Evolutionary conservation across 2,888 invertebrate genomes (phyloP).

Genomic region (Creontiades dilutus): DNA sequence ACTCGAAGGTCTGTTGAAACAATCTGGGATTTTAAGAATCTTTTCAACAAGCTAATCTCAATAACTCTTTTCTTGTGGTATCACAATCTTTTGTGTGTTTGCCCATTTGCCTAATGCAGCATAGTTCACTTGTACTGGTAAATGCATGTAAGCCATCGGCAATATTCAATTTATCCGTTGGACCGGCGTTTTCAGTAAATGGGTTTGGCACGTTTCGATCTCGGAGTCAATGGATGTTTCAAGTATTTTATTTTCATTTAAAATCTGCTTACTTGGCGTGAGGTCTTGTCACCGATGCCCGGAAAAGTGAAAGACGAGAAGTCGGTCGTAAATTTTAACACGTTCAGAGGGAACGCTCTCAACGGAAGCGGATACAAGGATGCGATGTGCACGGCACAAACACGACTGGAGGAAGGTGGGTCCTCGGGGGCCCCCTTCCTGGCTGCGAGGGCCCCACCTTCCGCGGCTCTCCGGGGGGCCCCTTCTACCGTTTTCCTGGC

Average conservation of each 20-base stretch:
- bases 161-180: neutral
- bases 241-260: neutral
- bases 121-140: too few species aligned
- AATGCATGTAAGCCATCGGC: too few species aligned
- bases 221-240: neutral
- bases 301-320: neutral
- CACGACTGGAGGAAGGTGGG: constrained; percentile 57
- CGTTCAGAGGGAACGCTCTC: constrained; percentile 9
- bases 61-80: too few species aligned
- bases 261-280: constrained; percentile 19
- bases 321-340: neutral
- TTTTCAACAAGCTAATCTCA: too few species aligned
- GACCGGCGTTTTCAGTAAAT: neutral
- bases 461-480: neutral
- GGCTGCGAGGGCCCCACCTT: neutral
- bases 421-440: constrained; percentile 12
- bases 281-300: neutral
- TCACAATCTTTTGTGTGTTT: too few species aligned
- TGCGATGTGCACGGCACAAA: constrained; percentile 50
- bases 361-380: neutral
- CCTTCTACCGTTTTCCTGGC: constrained; percentile 8
- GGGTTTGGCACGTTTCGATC: neutral
- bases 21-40: too few species aligned
- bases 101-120: too few species aligned
- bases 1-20: too few species aligned